Conservation (phyloP, 1,140 invertebrate species). For the Apis cerana region DNA sequence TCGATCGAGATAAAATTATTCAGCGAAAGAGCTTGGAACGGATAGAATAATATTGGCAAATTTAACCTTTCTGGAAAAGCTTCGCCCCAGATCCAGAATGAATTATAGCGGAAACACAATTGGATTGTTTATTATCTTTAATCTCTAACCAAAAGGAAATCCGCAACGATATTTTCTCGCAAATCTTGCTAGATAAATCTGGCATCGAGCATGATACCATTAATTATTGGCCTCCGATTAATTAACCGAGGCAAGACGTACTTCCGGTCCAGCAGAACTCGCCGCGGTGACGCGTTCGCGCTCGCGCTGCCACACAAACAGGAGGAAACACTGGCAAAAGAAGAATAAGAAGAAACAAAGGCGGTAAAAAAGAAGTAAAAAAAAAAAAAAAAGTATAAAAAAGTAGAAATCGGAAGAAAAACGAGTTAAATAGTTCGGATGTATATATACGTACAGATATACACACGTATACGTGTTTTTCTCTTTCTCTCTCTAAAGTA, state of each 20-base stretch:
- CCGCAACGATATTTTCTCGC: too few species aligned
- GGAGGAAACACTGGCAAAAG: conserved; percentile 18
- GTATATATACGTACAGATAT: not conserved
- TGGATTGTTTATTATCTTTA: not conserved
- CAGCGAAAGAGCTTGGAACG: too few species aligned
- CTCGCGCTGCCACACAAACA: conserved; percentile 1
- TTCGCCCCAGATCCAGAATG: not conserved
- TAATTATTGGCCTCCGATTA: not conserved
- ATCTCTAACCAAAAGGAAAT: not conserved
- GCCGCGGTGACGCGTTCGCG: conserved; percentile 21
- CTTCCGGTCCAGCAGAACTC: conserved; percentile 24
- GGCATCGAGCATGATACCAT: not conserved
- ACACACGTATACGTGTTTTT: not conserved
- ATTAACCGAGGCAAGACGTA: conserved; percentile 2
- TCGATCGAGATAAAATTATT: too few species aligned
- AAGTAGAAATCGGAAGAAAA: not conserved
- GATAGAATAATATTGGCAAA: not conserved
- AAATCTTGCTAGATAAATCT: not conserved
- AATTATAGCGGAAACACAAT: not conserved
- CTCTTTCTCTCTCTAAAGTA: not conserved
- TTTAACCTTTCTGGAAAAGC: not conserved
- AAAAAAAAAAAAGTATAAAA: not conserved
- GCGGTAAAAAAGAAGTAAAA: not conserved
- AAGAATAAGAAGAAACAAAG: conserved; percentile 1
- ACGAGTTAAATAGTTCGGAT: conserved; percentile 40